Evolutionary conservation across 2,888 invertebrate genomes (phyloP).

Genomic region (Operophtera brumata): DNA sequence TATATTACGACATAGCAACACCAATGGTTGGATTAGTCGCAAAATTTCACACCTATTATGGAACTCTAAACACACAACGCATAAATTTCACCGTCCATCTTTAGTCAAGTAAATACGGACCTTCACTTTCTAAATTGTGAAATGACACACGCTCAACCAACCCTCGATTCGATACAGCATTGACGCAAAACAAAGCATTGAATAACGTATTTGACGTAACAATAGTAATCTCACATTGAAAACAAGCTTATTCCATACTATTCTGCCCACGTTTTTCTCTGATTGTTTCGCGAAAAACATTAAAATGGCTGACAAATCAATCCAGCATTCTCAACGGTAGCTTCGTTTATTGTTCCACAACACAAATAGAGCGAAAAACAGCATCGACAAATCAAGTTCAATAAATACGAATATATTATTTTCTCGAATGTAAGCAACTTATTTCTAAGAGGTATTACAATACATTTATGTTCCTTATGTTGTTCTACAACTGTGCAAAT

Average conservation of each 20-base stretch:
- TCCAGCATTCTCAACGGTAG: constrained; percentile 50
- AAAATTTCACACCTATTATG: constrained; percentile 52
- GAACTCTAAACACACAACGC: constrained; percentile 35
- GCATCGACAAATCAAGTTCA: constrained; percentile 43
- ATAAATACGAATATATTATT: no score
- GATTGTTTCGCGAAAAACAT: constrained; percentile 28
- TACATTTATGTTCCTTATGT: no score
- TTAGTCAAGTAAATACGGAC: constrained; percentile 68
- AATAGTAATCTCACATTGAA: constrained; percentile 42
- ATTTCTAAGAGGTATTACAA: no score
- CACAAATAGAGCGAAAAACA: constrained; percentile 60
- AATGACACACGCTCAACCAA: constrained; percentile 51
- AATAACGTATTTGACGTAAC: constrained; percentile 45
- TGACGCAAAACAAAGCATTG: constrained; percentile 39
- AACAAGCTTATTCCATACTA: constrained; percentile 20
- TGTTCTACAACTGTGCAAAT: no score
- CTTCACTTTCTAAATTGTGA: constrained; percentile 78
- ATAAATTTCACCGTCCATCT: constrained; percentile 48
- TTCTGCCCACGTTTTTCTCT: constrained; percentile 33
- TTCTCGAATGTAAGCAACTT: no score
- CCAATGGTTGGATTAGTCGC: constrained; percentile 39
- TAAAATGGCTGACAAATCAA: constrained; percentile 39
- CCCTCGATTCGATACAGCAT: constrained; percentile 53
- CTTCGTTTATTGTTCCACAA: constrained; percentile 51
- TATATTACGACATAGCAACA: no score